Evolutionary conservation across 2,113 vertebrate genomes (phyloP).

Genomic region (Bubalus kerabau): DNA sequence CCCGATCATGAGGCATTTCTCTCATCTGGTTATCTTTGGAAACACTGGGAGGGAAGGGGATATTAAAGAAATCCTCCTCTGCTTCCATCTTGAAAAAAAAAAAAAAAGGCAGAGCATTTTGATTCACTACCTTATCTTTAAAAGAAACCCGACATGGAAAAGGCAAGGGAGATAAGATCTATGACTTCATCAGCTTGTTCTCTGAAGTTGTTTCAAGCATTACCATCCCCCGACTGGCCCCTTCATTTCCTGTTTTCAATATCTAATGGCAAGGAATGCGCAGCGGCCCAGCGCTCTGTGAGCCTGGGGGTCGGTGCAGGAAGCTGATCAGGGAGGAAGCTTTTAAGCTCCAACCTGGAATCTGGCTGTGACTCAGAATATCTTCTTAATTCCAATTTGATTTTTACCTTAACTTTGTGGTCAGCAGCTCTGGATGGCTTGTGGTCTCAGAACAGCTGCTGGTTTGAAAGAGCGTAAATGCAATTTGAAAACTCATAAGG

Average conservation of each 20-base stretch:
- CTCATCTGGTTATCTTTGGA: constrained; percentile 71
- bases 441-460: constrained; percentile 43
- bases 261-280: constrained; percentile 56
- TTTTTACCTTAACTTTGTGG: constrained; percentile 55
- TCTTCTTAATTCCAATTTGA: constrained; percentile 51
- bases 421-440: constrained; percentile 26
- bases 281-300: constrained; percentile 25
- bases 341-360: constrained; percentile 68
- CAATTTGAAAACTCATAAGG: constrained; percentile 26
- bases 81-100: constrained; percentile 58
- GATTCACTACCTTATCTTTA: constrained; percentile 72
- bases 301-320: constrained; percentile 51
- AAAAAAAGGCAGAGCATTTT: constrained; percentile 51
- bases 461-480: constrained; percentile 38
- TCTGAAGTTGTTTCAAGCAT: constrained; percentile 72
- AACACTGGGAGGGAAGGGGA: constrained; percentile 52
- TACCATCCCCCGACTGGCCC: constrained; percentile 54
- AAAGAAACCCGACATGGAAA: constrained; percentile 67
- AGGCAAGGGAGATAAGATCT: constrained; percentile 69
- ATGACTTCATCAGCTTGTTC: constrained; percentile 75
- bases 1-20: constrained; percentile 21
- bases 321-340: constrained; percentile 63
- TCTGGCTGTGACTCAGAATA: constrained; percentile 41
- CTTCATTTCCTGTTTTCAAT: constrained; percentile 76
- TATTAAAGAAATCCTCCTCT: constrained; percentile 64